Evolutionary conservation across 2,888 invertebrate species (phyloP).

Genomic region (Lomographa bimaculata): DNA sequence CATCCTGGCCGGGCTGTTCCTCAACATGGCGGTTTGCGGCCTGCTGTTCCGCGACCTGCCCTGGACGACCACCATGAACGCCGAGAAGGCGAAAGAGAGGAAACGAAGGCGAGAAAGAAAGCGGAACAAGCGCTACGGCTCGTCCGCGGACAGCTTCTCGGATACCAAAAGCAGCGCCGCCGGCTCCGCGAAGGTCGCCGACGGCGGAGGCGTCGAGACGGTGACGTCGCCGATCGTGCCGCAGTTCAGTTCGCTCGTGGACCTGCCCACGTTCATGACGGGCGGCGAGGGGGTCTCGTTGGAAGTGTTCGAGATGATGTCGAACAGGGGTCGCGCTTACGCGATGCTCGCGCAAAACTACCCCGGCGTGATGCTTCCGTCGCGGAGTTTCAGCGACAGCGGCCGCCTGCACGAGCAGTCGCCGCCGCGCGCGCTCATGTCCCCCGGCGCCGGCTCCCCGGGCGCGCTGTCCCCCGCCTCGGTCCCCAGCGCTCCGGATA

Average conservation of each 20-base stretch:
- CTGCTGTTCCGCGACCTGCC: slow-evolving; percentile 89
- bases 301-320: slow-evolving; percentile 89
- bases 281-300: slow-evolving; percentile 90
- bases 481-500: slow-evolving; percentile 42
- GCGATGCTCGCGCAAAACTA: slow-evolving; percentile 89
- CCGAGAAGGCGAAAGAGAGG: slow-evolving; percentile 85
- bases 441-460: slow-evolving; percentile 52
- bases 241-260: slow-evolving; percentile 91
- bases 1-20: slow-evolving; percentile 91
- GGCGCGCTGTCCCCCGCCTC: slow-evolving; percentile 55
- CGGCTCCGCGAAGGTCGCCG: slow-evolving; percentile 76
- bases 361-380: slow-evolving; percentile 88
- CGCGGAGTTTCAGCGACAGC: slow-evolving; percentile 88
- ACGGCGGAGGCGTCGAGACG: slow-evolving; percentile 60
- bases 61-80: slow-evolving; percentile 83
- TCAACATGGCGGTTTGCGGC: slow-evolving; percentile 92
- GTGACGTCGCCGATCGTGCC: slow-evolving; percentile 70
- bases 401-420: slow-evolving; percentile 71
- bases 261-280: slow-evolving; percentile 92
- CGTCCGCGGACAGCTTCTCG: slow-evolving; percentile 88
- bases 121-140: slow-evolving; percentile 81
- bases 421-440: slow-evolving; percentile 59
- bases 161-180: slow-evolving; percentile 87
- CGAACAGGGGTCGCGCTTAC: slow-evolving; percentile 87
- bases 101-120: slow-evolving; percentile 84